A percentile compares a stretch with the other conserved stretches of the same genome.
phyloP scores from a whole-genome alignment of 2,797 vertebrate species.

The Avahi laniger region DNA sequence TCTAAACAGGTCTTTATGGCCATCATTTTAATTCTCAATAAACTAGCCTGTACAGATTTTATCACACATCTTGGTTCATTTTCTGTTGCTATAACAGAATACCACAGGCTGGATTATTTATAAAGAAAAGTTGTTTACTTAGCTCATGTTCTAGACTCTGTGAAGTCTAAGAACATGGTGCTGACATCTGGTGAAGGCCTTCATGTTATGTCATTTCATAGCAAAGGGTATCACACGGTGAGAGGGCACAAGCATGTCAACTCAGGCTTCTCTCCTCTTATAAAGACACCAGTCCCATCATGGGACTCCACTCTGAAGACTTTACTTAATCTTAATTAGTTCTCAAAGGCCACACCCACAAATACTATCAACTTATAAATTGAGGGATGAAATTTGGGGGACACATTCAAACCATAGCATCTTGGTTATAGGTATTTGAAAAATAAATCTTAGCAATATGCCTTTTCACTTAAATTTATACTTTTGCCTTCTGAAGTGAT shows the following conservation, averaged over 20 bases:
- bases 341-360: neutral
- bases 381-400: neutral
- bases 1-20: neutral
- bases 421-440: neutral
- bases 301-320: neutral
- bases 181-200: neutral
- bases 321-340: neutral
- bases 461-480: neutral
- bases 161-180: neutral
- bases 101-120: neutral
- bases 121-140: neutral
- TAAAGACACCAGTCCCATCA: neutral
- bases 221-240: neutral
- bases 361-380: neutral
- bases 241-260: neutral
- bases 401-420: neutral
- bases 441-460: neutral
- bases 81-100: neutral
- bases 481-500: neutral
- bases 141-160: neutral
- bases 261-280: neutral
- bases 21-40: neutral
- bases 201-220: neutral
- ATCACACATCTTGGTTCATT: neutral
- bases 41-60: constrained; percentile 2